Evolutionary conservation across 1,140 invertebrate species (phyloP), one percentile per base, ranked within the genome.

Genomic region (Drosophila neocordata): DNA sequence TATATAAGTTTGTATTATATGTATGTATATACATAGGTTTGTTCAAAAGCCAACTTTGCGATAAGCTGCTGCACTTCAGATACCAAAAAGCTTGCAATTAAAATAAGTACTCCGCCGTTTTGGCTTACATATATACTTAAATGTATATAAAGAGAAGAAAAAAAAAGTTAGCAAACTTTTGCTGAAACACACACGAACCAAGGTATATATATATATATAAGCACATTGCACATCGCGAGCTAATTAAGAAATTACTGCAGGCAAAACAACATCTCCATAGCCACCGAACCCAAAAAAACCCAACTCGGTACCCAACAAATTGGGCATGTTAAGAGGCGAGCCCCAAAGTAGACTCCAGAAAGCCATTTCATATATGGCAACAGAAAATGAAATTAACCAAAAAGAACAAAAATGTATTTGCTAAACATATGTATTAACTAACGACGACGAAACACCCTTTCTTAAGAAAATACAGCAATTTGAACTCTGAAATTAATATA

Each of bases 211-310:
- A 64, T 44, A 61, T 88, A 87, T 68, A 88, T 83, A 88, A 88
- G 83, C 69, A 83, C 79, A 88, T 88, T 88, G 83, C 88, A 73
- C 77, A 48, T 79, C 41, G 76, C 79, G 83, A 90, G 87, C 87
- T 90, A 90, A 90, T 90, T 90, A 90, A 88, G 87, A 84, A 90
- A 90, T 90, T 83, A 78, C 87, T 90, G 88, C 79, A 87, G 87
- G 87, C 87, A 70, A 89, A 84, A 88, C 65, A 82, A 69, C 72
- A 65, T 82, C 68, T 78, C 55, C 65, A 51, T 62, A 74, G 53
- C 65, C 55, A 51, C 38, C 37, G 22, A 56, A 11, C 44, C 31
- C 57, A 24, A 24, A 35, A 61, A 35, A 15, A 52, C 34, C 24
- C 41, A 63, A 12, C n/a, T 15, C 9, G 20, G 37, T 37, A 35